phyloP scores from a whole-genome alignment of 2,797 vertebrate species.

The Rhinophrynus dorsalis region DNA sequence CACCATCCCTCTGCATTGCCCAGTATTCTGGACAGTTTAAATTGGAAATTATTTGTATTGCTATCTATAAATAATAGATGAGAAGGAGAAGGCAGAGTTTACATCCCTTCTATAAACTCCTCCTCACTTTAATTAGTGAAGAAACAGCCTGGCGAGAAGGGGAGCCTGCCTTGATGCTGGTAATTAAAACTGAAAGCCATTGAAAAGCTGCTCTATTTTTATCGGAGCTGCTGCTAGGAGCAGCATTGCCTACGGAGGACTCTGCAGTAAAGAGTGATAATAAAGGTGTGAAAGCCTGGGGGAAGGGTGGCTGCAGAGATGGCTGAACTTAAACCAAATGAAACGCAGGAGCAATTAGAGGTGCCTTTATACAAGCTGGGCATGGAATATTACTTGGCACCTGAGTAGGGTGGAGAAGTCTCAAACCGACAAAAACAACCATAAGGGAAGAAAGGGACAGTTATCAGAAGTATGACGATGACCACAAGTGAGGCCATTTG shows the following conservation, averaged over 20 bases:
- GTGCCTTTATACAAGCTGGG: slow-evolving; percentile 84
- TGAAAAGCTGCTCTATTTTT: slow-evolving; percentile 91
- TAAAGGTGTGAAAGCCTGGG: slow-evolving; percentile 95
- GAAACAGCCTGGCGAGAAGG: slow-evolving; percentile 86
- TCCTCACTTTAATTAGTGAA: slow-evolving; percentile 92
- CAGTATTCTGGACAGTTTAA: slow-evolving; percentile 84
- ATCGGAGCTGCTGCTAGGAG: slow-evolving; percentile 89
- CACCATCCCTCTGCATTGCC: slow-evolving; percentile 52
- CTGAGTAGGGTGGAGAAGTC: slow-evolving; percentile 68
- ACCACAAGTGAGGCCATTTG: not conserved
- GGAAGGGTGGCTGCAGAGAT: slow-evolving; percentile 86
- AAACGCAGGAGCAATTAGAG: slow-evolving; percentile 90
- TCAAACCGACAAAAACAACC: not conserved
- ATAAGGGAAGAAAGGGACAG: not conserved
- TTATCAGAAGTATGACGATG: not conserved
- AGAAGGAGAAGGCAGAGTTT: slow-evolving; percentile 85
- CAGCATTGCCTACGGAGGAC: slow-evolving; percentile 81
- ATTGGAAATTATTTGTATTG: slow-evolving; percentile 97
- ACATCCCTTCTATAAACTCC: slow-evolving; percentile 91
- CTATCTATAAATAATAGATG: slow-evolving; percentile 95
- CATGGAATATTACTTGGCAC: slow-evolving; percentile 86
- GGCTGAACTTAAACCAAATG: slow-evolving; percentile 90
- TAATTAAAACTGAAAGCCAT: slow-evolving; percentile 97
- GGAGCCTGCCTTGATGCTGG: slow-evolving; percentile 83
- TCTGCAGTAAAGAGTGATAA: slow-evolving; percentile 97